Percentiles rank a stretch among this genome's conserved stretches.
phyloP scores from a whole-genome alignment of 2,797 vertebrate genomes.

The Artibeus lituratus region DNA sequence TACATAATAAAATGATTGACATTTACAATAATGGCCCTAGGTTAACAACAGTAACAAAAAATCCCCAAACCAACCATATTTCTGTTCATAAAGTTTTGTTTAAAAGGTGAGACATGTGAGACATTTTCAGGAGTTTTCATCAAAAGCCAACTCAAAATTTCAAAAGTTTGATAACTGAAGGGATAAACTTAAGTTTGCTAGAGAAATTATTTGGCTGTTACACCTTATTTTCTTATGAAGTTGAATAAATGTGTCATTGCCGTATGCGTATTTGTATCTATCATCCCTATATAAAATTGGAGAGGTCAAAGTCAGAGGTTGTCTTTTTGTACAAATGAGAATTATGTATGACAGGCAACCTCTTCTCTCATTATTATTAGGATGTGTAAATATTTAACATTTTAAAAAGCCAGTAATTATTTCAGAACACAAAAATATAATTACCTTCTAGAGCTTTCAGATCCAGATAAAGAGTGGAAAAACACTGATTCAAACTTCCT shows the following conservation, averaged over 20 bases:
- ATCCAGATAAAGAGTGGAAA: slow-evolving; percentile 86
- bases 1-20: background rate
- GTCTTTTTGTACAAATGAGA: background rate
- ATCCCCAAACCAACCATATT: background rate
- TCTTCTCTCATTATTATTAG: background rate
- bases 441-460: slow-evolving; percentile 79
- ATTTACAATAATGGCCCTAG: background rate
- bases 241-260: background rate
- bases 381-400: background rate
- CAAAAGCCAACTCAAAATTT: slow-evolving; percentile 8
- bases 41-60: background rate
- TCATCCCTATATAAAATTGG: background rate
- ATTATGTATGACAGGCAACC: background rate
- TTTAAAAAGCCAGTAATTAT: background rate
- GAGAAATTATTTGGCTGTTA: background rate
- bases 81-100: background rate
- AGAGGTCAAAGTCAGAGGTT: background rate
- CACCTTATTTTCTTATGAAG: background rate
- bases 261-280: background rate
- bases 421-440: slow-evolving; percentile 17
- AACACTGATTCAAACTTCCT: slow-evolving; percentile 87
- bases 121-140: background rate
- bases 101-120: background rate
- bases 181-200: background rate
- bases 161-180: background rate